A percentile compares a stretch with the other conserved stretches of the same genome.
These are phyloP conservation scores for Peucedramus taeniatus DNA, from an alignment of 2,113 vertebrate genomes.

Conservation along the genomic window DNA sequence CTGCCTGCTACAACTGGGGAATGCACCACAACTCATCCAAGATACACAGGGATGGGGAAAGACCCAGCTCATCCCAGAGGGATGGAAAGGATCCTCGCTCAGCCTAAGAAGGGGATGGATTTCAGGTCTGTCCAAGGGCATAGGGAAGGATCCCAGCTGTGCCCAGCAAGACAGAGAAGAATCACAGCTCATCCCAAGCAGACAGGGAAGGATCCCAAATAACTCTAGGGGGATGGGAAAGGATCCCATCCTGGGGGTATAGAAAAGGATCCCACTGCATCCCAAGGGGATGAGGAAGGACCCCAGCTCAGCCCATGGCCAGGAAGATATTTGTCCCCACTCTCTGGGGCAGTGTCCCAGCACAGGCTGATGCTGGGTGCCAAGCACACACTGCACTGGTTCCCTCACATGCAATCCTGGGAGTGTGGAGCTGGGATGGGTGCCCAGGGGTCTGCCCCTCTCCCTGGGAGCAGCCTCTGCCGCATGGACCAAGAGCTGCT, in stretches of 20 bases:
- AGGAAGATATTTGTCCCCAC: not conserved
- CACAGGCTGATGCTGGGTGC: not conserved
- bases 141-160: not conserved
- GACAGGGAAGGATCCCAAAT: not conserved
- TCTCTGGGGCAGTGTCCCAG: not conserved
- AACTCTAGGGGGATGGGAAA: not conserved
- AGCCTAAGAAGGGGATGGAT: not conserved
- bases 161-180: not conserved
- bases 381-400: fast-evolving
- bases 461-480: not conserved
- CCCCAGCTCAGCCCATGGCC: fast-evolving
- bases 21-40: fast-evolving
- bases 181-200: not conserved
- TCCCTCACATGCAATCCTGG: fast-evolving
- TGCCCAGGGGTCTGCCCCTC: not conserved
- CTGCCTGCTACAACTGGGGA: fast-evolving
- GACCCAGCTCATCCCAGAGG: not conserved
- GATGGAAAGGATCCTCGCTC: not conserved
- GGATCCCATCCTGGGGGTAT: not conserved
- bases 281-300: not conserved
- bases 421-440: not conserved
- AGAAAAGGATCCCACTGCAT: not conserved
- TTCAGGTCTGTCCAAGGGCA: not conserved
- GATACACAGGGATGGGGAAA: not conserved
- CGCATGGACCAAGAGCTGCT: fast-evolving